Evolutionary conservation across 1,140 invertebrate genomes (phyloP), one percentile per base, ranked within the genome.

Genomic region (Latrodectus geometricus): DNA sequence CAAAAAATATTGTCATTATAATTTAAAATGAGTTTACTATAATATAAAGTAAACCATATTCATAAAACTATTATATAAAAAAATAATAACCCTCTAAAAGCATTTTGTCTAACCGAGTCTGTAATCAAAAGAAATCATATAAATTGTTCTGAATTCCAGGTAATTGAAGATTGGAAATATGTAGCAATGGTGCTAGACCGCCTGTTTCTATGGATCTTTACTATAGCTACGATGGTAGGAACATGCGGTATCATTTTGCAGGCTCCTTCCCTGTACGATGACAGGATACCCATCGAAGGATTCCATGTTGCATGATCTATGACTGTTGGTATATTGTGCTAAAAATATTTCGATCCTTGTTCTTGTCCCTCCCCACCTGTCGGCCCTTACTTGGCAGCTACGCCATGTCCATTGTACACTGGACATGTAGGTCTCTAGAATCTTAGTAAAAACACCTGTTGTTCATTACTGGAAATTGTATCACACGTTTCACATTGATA

Each of bases 181-280:
- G 97, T 99, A 85, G 98, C 98, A 0, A 99, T 99, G 97, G 98
- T 99, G 5, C 92, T 99, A 90, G 98, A 99, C 91, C 94, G 98
- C 61, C 95, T 99, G 89, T 98, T 99, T 91, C 93, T 99, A 0
- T 99, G 97, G 95, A 93, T 99, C 49, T 99, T 99, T 91, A 97
- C 97, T 7, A 91, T 97, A n/a, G 96, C 97, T 48, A 98, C 97
- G 91, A 94, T 98, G 77, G 95, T 95, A 48, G 98, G 97, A 14
- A 97, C 96, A 14, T 96, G 96, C n/a, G 96, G 94, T 8, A 98
- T 98, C 87, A 92, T 98, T 15, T 95, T 96, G 88, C 96, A 97
- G 90, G 97, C 97, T 4, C 93, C 93, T 1, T 91, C 92, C 3
- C 89, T 93, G 8, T 93, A 92, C 86, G 92, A 93, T 87, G 88